Evolutionary conservation across 35 echinoderm and acorn worm genomes (phyloP), one percentile per base, ranked within the genome.

Genomic region (Apostichopus californicus): DNA sequence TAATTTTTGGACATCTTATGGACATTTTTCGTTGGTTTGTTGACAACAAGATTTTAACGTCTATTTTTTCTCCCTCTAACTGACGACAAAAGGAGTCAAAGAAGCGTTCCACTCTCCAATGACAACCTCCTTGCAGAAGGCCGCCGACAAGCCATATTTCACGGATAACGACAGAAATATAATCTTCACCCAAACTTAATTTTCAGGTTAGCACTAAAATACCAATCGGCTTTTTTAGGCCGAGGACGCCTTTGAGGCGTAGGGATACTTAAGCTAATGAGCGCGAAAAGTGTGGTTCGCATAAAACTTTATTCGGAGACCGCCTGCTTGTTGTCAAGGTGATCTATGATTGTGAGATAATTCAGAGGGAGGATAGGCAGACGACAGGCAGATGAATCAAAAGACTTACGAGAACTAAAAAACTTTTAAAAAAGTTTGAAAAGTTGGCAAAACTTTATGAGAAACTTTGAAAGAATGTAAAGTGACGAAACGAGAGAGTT

Each of bases 201-300:
- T 85, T 85, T 85, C 18, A 59, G 57, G 55, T 56, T 60, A 85
- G 17, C 81, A 54, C 81, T 85, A 75, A 75, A 75, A 75, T 7
- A 22, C 71, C 71, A 75, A 75, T 75, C 71, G 71, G 71, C 14
- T 75, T 2, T 75, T 75, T 75, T 75, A 75, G 71, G 71, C 6
- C 71, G 71, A 24, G 71, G 6, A 75, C 71, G 71, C 71, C 20
- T 75, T 20, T n/a, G 13, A 82, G 80, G 26, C 86, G 86, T 66
- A 64, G 52, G 63, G 60, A 89, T 89, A 89, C 86, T 89, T 89
- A 72, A 72, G 86, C 86, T 89, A 89, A 89, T 89, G 86, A 89
- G 86, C 46, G 46, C 61, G 63, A 89, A 89, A 89, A 68, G 86
- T 89, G 86, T 73, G 61, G 64, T 72, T 54, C 60, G 24, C 86